phyloP scores from a whole-genome alignment of 2,888 invertebrate genomes.

The Xanthorhoe designata region DNA sequence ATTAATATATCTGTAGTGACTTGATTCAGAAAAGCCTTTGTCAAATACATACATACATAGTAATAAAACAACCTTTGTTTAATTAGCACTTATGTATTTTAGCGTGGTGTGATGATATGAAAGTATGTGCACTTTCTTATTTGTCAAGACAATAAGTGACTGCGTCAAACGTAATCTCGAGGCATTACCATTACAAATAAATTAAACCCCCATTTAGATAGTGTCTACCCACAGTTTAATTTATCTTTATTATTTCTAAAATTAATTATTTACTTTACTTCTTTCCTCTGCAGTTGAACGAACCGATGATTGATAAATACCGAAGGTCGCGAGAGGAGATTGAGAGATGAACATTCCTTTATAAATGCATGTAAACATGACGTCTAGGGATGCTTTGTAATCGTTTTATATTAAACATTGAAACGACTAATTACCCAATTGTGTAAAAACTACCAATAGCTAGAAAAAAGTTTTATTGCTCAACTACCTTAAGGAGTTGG shows the following conservation, averaged over 20 bases:
- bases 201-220: constrained; percentile 38
- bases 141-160: constrained; percentile 24
- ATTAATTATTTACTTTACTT: constrained; percentile 39
- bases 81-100: constrained; percentile 11
- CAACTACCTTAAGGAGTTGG: constrained; percentile 2
- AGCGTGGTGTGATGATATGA: constrained; percentile 4
- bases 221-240: constrained; percentile 24
- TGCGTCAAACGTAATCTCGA: constrained; percentile 31
- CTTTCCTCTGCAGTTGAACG: constrained; percentile 56
- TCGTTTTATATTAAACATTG: neutral
- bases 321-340: constrained; percentile 56
- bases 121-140: constrained; percentile 25
- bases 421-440: neutral
- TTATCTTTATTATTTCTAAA: constrained; percentile 35
- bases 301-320: constrained; percentile 54
- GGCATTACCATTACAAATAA: constrained; percentile 35
- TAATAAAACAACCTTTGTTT: constrained; percentile 17
- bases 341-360: constrained; percentile 20
- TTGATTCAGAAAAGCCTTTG: constrained; percentile 1
- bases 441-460: neutral
- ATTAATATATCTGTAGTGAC: too few species aligned
- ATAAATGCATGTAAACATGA: constrained; percentile 21
- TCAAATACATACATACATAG: constrained; percentile 6
- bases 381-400: constrained; percentile 10
- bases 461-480: neutral